A percentile compares a stretch with the other conserved stretches of the same genome.
Evolutionary conservation across 2,797 vertebrate genomes (phyloP).

Genomic region (Miichthys miiuy): DNA sequence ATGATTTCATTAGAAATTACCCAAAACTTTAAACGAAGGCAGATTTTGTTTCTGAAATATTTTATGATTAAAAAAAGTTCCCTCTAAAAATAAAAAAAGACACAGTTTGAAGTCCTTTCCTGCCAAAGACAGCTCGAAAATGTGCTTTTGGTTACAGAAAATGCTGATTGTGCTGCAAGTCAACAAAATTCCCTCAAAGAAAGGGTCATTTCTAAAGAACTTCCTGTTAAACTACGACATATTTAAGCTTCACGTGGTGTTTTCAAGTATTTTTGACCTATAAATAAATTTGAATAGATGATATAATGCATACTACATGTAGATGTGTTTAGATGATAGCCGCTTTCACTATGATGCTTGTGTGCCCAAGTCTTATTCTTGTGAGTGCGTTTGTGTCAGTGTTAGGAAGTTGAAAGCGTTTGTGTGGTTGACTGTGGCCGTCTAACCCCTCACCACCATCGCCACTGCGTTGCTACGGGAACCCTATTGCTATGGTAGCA

Average conservation of each 20-base stretch:
- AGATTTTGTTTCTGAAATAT: neutral
- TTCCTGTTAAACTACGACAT: neutral
- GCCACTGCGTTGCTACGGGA: slow-evolving; percentile 76
- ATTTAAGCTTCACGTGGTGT: neutral
- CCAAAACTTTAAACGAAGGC: neutral
- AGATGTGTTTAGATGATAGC: neutral
- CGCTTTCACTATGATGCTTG: neutral
- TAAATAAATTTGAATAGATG: neutral
- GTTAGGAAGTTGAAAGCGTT: slow-evolving; percentile 49
- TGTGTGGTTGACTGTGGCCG: slow-evolving; percentile 35
- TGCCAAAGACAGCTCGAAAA: neutral
- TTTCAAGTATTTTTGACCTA: neutral
- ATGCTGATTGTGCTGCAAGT: neutral
- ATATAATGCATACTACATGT: neutral
- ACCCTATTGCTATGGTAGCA: slow-evolving; percentile 82
- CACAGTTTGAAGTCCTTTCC: neutral
- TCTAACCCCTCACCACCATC: slow-evolving; percentile 49
- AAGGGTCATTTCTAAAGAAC: neutral
- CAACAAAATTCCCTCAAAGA: neutral
- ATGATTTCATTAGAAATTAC: neutral
- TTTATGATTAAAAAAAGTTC: neutral
- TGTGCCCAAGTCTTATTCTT: neutral
- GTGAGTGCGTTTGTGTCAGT: neutral
- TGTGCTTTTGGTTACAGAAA: slow-evolving; percentile 7
- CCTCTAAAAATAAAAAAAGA: neutral